Evolutionary conservation across 1,140 invertebrate species (phyloP), one percentile per base, ranked within the genome.

Genomic region (Trypoxylus dichotomus): DNA sequence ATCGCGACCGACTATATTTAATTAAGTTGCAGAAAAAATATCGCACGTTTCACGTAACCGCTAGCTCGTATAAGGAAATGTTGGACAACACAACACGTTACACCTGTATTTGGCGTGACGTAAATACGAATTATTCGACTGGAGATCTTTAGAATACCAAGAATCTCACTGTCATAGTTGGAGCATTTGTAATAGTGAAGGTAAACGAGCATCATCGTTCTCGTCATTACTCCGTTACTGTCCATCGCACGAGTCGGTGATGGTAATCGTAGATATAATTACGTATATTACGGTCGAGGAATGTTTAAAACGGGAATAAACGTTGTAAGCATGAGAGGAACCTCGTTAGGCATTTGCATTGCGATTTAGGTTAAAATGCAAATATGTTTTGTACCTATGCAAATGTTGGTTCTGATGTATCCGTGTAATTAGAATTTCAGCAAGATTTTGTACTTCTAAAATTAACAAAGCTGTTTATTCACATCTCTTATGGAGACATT

Each of bases 111-210:
- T 21, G 60, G 60, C 60, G 60, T 68, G 60, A 68, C 24, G 24
- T 68, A 68, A 68, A 68, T 68, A 68, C 60, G 27, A 68, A 68
- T 68, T 24, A 68, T 68, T 24, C n/a, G 58, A 24, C 58, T n/a
- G 0, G 60, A 25, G 27, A 68, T 68, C 21, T 5, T 58, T 68
- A 27, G 24, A 68, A 68, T 29, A 24, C 11, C 10, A 68, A 68
- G 25, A 68, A 27, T 68, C 24, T 54, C 24, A 8, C 1, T 24
- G 24, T 68, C 60, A 68, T 10, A 68, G 60, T 27, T 24, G 0
- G 60, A 19, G 7, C 24, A 15, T 21, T 68, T 29, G 19, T 2
- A 68, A 27, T 10, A 24, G 13, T 7, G 60, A 68, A 68, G 60
- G 60, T 68, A 15, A 68, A 68, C 60, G 24, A 29, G 60, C 27